Base-by-base conservation (phyloP, 2,797 vertebrate species). In the Acipenser oxyrinchus region DNA sequence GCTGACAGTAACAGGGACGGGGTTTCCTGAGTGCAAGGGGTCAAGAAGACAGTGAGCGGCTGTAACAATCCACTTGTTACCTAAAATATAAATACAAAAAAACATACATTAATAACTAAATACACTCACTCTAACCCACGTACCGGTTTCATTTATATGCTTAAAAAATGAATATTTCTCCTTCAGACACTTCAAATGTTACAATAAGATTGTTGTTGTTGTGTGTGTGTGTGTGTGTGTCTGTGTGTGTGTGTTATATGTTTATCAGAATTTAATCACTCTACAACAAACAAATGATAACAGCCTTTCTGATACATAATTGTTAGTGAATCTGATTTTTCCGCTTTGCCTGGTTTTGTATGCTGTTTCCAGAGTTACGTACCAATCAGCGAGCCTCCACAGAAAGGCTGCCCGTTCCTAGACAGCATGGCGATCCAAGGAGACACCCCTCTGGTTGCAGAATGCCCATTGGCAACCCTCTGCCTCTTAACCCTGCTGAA, bases 341-440 rank as follows among this genome's bases (percentile, higher is more conserved):
- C 51, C 8, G 0, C 12, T 53, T 53, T 8, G 51, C 51, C 51
- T 7, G 9, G 0, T 52, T 37, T 37, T 37, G 37, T 37, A 37
- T 37, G 37, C 37, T 37, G 37, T 37, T 37, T 37, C 8, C 8
- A 51, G 7, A 55, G 10, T 10, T 52, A 23, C 81, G 79, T 82
- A 84, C 85, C 83, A 67, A 86, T 48, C 49, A 83, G 77, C 2
- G 75, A 78, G 0, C 78, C 66, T 49, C 80, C 82, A 3, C 58
- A 72, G 76, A 83, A 85, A 13, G 77, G 77, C 4, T 60, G 70
- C 0, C 69, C 72, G 6, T 50, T 75, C 3, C 0, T 65, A 0
- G 75, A 59, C 53, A 86, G 67, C 84, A 87, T 85, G 69, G 83
- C 80, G 7, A 82, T 82, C 86, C 84, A 88, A 0, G 84, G 84